Evolutionary conservation across 1,140 invertebrate species (phyloP).

Genomic region (Coboldia fuscipes): DNA sequence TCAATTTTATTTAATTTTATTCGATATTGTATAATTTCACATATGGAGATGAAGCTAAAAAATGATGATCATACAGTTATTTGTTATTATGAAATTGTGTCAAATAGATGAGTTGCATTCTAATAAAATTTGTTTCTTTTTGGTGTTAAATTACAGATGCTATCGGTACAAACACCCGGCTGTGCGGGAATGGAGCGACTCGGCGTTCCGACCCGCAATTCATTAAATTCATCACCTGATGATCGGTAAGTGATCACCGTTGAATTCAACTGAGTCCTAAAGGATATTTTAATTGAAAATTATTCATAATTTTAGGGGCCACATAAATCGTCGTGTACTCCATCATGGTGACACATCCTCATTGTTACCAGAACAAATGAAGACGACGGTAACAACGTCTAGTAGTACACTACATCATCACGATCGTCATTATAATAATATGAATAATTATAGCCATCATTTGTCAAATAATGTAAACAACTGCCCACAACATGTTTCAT

Average conservation of each 20-base stretch:
- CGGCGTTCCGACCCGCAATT: constrained; percentile 30
- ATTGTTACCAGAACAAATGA: too few relatives aligned
- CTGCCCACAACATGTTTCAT: constrained; percentile 31
- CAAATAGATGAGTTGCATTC: too few relatives aligned
- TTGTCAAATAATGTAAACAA: constrained; percentile 22
- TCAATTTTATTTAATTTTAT: too few relatives aligned
- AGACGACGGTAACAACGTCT: too few relatives aligned
- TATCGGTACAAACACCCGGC: constrained; percentile 40
- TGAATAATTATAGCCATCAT: not conserved
- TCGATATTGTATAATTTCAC: too few relatives aligned
- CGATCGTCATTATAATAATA: constrained; percentile 10
- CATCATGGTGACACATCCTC: too few relatives aligned
- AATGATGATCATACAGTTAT: too few relatives aligned
- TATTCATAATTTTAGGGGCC: constrained; percentile 10
- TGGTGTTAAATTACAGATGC: constrained; percentile 43
- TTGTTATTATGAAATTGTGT: too few relatives aligned
- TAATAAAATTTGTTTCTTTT: too few relatives aligned
- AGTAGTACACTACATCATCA: constrained; percentile 13
- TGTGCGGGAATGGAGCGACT: constrained; percentile 41
- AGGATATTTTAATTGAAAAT: not conserved
- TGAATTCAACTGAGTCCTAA: not conserved
- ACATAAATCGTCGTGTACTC: constrained; percentile 20
- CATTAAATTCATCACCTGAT: constrained; percentile 17
- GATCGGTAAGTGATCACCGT: constrained; percentile 17
- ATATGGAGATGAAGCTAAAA: too few relatives aligned